Evolutionary conservation across 2,113 vertebrate species (phyloP).

Genomic region (Rhodinocichla rosea): DNA sequence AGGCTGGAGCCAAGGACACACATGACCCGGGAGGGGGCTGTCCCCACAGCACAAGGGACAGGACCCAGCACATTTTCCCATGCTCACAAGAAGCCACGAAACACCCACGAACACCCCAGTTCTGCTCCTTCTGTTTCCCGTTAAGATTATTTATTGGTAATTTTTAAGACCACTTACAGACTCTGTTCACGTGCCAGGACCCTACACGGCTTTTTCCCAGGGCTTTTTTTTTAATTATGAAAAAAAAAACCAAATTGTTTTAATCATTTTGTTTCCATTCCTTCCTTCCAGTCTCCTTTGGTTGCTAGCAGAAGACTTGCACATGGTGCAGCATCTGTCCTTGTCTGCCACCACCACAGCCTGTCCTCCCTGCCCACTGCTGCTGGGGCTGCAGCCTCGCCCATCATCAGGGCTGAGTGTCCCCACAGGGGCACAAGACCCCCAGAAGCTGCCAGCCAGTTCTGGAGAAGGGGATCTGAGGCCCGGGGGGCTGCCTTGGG

Average conservation of each 20-base stretch:
- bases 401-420: neutral
- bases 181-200: slow-evolving; percentile 56
- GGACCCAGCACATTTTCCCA: slow-evolving; percentile 11
- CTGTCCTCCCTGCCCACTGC: neutral
- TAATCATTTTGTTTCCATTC: slow-evolving; percentile 57
- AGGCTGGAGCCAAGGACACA: neutral
- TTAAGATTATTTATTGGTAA: slow-evolving; percentile 67
- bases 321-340: neutral
- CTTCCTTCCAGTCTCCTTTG: slow-evolving; percentile 22
- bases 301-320: neutral
- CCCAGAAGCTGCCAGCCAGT: neutral
- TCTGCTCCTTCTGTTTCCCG: slow-evolving; percentile 55
- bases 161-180: slow-evolving; percentile 40
- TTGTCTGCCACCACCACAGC: rapidly evolving
- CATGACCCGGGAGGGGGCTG: neutral
- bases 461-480: neutral
- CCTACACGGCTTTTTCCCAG: slow-evolving; percentile 44
- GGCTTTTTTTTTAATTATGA: neutral
- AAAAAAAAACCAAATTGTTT: neutral
- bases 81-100: neutral
- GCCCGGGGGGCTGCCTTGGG: neutral
- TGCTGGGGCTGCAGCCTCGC: neutral
- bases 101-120: slow-evolving; percentile 31
- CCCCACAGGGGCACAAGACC: neutral
- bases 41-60: neutral